Base-by-base conservation (phyloP, 2,888 invertebrate genomes). In the Druceiella hillmani region DNA sequence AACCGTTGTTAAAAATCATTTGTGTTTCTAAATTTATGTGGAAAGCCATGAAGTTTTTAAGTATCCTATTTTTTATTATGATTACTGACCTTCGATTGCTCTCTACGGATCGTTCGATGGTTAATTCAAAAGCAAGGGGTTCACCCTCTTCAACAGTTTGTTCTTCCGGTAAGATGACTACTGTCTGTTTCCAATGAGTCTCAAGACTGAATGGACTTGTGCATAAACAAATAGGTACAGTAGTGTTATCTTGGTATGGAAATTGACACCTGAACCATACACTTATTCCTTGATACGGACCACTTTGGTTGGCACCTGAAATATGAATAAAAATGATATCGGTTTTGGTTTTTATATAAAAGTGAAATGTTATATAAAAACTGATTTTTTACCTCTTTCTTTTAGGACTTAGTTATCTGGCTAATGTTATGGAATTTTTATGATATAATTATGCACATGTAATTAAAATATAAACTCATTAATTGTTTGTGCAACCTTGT, bases 151-250 rank as follows among this genome's bases (percentile, higher is more conserved):
- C 81, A 32, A 79, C 75, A 40, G 65, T 58, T 13, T 75, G 64
- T 37, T 76, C 70, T 12, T 76, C 59, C 0, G 91, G 90, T 28
- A 94, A 61, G 2, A 90, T 76, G 46, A 94, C 79, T 1, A 92
- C 76, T 1, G 92, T 91, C 62, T 95, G 94, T 55, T 93, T 90
- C 95, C 95, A 95, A 65, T 95, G 95, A 0, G 95, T 95, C 12
- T 73, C 66, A 1, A 75, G 64, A 4, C 75, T 67, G 11, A 66
- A 60, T 2, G 94, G 93, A 17, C 86, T 79, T 3, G 94, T 94
- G 38, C 82, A 82, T 43, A 94, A 75, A 17, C 70, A 58, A 5
- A 86, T 71, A 7, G 74, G 64, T 24, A 70, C 62, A 26, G 78
- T 65, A 43, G 81, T 78, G 55, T 55, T 44, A 3, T 54, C 58